A percentile compares a stretch with the other conserved stretches of the same genome.
Evolutionary conservation across 2,888 invertebrate genomes (phyloP).

Genomic region (Pterostichus madidus): DNA sequence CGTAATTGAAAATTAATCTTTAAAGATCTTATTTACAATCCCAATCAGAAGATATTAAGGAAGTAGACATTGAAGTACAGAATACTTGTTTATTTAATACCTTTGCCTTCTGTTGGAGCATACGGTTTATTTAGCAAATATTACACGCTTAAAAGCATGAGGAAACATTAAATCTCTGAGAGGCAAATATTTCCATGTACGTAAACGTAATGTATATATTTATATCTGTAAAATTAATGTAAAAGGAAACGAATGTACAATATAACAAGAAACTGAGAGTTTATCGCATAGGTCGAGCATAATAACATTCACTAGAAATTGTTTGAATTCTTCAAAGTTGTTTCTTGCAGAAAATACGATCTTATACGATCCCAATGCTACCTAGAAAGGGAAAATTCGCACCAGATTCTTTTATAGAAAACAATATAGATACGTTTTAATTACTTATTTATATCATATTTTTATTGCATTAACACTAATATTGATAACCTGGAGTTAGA

Average conservation of each 20-base stretch:
- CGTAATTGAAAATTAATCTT: too few relatives aligned
- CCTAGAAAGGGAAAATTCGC: constrained; percentile 16
- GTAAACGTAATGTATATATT: constrained; percentile 30
- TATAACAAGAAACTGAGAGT: constrained; percentile 38
- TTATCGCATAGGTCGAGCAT: constrained; percentile 28
- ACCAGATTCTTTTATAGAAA: constrained; percentile 36
- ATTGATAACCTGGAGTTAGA: too few relatives aligned
- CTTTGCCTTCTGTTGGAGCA: background rate
- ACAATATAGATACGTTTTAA: constrained; percentile 11
- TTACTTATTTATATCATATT: background rate
- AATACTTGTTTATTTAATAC: too few relatives aligned
- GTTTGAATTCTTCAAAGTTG: constrained; percentile 38
- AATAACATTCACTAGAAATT: constrained; percentile 56
- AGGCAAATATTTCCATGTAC: background rate
- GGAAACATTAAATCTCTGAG: background rate
- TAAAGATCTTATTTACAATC: too few relatives aligned
- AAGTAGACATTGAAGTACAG: too few relatives aligned
- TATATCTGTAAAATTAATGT: constrained; percentile 17
- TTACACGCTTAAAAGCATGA: background rate
- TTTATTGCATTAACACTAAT: background rate
- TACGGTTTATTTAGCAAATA: background rate
- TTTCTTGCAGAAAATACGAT: constrained; percentile 31
- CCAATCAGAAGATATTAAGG: too few relatives aligned
- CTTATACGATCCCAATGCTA: background rate
- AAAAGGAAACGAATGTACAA: constrained; percentile 30